Evolutionary conservation across 2,888 invertebrate genomes (phyloP), one percentile per base, ranked within the genome.

Genomic region (Acleris emargana): DNA sequence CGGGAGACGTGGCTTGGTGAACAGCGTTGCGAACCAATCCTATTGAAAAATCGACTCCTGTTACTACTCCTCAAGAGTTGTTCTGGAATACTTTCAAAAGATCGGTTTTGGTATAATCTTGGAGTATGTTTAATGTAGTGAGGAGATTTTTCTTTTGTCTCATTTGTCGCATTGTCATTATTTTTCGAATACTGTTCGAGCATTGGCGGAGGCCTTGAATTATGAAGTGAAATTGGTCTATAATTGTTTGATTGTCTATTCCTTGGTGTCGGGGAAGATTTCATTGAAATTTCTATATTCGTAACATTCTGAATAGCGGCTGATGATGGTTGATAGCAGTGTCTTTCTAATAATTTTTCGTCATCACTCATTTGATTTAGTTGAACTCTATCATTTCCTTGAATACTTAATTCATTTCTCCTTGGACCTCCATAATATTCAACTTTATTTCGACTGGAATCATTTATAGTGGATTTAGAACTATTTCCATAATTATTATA

Each of bases 311-410:
- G 93, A 62, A 92, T 80, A 54, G 92, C 90, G 38, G 89, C 78
- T 42, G 88, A 84, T 55, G 86, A 74, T 71, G 89, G 88, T 22
- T 87, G 77, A 63, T 86, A 86, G 69, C 81, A 80, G 71, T 86
- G 82, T 69, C 88, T 83, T 74, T 93, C 93, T 64, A 90, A 72
- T 73, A 93, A 76, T 73, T 93, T 93, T 80, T 93, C 93, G 68
- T 93, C 93, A 63, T 93, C 93, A 74, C 93, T 93, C 76, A 92
- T 93, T 76, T 91, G 91, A 75, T 87, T 91, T 63, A 86, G 83
- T 73, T 78, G 76, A 61, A 82, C 69, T 58, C 78, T 76, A 47
- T 78, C 77, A 67, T 87, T 86, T 5, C 83, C 84, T 81, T 88
- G 89, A 66, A 84, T 71, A 50, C 86, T 87, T 50, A 83, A 72